Evolutionary conservation across 2,888 invertebrate genomes (phyloP).

Genomic region (Crossocerus cetratus): DNA sequence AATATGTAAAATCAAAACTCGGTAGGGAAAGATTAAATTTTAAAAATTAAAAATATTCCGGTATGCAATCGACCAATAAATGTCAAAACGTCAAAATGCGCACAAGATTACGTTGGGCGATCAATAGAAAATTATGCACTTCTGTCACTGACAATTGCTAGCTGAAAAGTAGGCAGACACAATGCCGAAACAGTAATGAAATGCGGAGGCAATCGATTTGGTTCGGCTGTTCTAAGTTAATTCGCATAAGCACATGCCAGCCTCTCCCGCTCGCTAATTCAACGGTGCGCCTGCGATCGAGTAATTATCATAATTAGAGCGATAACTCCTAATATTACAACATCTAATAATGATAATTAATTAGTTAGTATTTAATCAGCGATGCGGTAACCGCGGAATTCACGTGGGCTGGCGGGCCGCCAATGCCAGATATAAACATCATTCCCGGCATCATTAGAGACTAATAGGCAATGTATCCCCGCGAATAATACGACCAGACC

Average conservation of each 20-base stretch:
- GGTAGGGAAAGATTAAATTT: no score
- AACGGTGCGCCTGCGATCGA: background rate
- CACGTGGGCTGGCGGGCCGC: background rate
- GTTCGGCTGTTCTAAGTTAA: background rate
- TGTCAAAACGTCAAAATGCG: no score
- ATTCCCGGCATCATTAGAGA: background rate
- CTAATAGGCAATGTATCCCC: conserved; percentile 1
- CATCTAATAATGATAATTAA: conserved; percentile 1
- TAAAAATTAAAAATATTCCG: no score
- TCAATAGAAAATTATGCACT: no score
- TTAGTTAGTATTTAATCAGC: conserved; percentile 5
- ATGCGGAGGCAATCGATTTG: background rate
- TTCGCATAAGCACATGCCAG: background rate
- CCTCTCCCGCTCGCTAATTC: background rate
- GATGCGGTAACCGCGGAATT: background rate
- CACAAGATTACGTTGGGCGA: no score
- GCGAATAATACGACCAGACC: background rate
- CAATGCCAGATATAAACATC: background rate
- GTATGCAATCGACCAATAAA: no score
- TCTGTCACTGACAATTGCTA: no score
- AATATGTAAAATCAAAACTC: no score
- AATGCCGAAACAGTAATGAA: no score
- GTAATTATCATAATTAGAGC: background rate
- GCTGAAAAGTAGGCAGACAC: no score
- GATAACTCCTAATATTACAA: background rate